These are phyloP conservation scores for Rotaria socialis DNA, from an alignment of 2,888 invertebrate genomes.

Conservation along the genomic window DNA sequence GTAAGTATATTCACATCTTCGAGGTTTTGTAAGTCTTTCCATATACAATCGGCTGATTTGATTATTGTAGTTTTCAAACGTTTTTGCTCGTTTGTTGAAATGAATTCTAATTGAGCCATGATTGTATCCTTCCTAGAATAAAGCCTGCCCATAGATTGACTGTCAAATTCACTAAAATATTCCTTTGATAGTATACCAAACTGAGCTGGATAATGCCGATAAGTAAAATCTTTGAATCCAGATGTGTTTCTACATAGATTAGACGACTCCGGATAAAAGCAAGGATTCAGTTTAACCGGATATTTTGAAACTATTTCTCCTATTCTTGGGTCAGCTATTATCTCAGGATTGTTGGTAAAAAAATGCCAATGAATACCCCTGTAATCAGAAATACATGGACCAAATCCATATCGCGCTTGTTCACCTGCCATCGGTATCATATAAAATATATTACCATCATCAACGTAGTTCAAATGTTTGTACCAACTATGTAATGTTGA, in stretches of 20 bases:
- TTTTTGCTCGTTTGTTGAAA: neutral
- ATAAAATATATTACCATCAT: neutral
- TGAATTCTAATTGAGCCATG: too few species aligned
- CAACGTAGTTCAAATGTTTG: neutral
- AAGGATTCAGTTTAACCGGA: neutral
- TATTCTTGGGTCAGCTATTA: neutral
- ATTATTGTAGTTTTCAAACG: neutral
- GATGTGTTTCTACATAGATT: too few species aligned
- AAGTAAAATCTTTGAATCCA: neutral
- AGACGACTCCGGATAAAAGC: neutral
- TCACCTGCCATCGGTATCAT: neutral
- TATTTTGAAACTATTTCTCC: neutral
- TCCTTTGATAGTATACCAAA: neutral
- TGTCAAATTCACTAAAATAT: too few species aligned
- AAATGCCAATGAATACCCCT: slow-evolving; percentile 25
- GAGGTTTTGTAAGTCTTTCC: neutral
- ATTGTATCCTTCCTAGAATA: neutral
- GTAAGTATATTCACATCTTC: neutral
- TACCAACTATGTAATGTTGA: slow-evolving; percentile 19
- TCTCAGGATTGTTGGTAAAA: too few species aligned
- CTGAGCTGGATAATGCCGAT: neutral
- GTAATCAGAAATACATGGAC: neutral
- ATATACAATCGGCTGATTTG: neutral
- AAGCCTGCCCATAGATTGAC: too few species aligned
- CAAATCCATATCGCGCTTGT: neutral